These are phyloP conservation scores for Momotus momota DNA, from an alignment of 2,797 vertebrate genomes.

Conservation along the genomic window DNA sequence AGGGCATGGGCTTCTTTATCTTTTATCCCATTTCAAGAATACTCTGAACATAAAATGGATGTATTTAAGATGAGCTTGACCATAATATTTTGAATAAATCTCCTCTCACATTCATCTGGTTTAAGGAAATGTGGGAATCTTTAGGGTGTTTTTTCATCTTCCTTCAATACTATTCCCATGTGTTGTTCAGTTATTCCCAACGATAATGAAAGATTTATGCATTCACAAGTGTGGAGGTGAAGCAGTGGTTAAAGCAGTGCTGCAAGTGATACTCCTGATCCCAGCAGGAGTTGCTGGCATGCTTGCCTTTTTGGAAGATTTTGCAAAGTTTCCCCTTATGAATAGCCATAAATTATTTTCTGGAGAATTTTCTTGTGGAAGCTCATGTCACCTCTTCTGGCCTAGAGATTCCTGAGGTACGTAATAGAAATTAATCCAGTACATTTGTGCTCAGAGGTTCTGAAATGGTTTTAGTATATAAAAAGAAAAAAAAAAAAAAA, in stretches of 20 bases:
- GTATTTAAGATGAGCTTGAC: not conserved
- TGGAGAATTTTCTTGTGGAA: constrained; percentile 45
- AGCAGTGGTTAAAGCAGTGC: constrained; percentile 70
- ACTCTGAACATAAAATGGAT: not conserved
- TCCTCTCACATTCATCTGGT: not conserved
- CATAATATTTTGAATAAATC: not conserved
- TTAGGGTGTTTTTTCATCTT: not conserved
- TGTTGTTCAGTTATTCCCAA: constrained; percentile 73
- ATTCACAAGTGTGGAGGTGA: constrained; percentile 77
- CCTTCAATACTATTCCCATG: constrained; percentile 17
- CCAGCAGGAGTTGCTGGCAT: constrained; percentile 70
- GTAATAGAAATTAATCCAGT: constrained; percentile 43
- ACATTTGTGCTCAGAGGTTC: constrained; percentile 22
- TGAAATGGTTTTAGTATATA: constrained; percentile 15
- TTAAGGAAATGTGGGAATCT: constrained; percentile 7
- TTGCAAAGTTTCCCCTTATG: constrained; percentile 43
- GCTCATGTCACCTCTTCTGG: constrained; percentile 56
- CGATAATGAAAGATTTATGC: constrained; percentile 78
- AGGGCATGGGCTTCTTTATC: not conserved
- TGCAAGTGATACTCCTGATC: constrained; percentile 80
- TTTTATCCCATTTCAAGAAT: not conserved
- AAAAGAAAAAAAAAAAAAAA: not conserved
- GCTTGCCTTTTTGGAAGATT: constrained; percentile 55
- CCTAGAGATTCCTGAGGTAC: constrained; percentile 46
- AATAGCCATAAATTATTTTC: constrained; percentile 75